These are phyloP conservation scores for Apteryx mantelli DNA, from an alignment of 2,113 vertebrate genomes.

Conservation along the genomic window DNA sequence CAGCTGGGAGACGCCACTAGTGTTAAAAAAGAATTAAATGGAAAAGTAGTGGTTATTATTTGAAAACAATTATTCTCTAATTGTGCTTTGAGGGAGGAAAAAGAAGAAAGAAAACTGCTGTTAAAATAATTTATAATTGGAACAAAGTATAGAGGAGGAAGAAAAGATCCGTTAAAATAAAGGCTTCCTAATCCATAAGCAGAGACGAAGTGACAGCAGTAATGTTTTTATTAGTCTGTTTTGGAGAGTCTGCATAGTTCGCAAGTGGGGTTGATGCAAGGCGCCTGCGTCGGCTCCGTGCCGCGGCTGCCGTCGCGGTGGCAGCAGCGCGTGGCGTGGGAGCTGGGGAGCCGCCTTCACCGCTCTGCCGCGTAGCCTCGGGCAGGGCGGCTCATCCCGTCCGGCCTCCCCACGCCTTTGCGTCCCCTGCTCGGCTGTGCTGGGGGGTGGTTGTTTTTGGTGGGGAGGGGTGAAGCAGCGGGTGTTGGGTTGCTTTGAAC, in stretches of 20 bases:
- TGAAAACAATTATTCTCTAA: constrained; percentile 75
- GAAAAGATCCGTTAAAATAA: constrained; percentile 51
- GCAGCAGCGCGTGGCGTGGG: fast-evolving
- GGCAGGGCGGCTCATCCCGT: background rate
- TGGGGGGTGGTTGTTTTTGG: background rate
- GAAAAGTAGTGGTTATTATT: constrained; percentile 68
- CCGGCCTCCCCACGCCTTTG: background rate
- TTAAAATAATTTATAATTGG: constrained; percentile 71
- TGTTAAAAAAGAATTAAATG: constrained; percentile 66
- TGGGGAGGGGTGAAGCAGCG: background rate
- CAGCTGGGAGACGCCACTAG: constrained; percentile 69
- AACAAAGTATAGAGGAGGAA: constrained; percentile 50
- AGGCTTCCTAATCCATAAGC: constrained; percentile 53
- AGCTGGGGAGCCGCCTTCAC: background rate
- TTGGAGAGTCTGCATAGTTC: background rate
- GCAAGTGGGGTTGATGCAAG: background rate
- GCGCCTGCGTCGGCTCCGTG: background rate
- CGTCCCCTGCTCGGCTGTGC: too few relatives aligned
- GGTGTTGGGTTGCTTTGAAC: background rate
- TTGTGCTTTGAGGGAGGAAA: constrained; percentile 58
- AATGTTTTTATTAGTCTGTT: constrained; percentile 17
- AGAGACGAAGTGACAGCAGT: constrained; percentile 39
- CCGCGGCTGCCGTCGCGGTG: background rate
- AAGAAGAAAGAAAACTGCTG: constrained; percentile 33
- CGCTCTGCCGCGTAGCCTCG: background rate